Evolutionary conservation across 2,888 invertebrate species (phyloP).

Genomic region (Scaptodrosophila latifasciaeformis): DNA sequence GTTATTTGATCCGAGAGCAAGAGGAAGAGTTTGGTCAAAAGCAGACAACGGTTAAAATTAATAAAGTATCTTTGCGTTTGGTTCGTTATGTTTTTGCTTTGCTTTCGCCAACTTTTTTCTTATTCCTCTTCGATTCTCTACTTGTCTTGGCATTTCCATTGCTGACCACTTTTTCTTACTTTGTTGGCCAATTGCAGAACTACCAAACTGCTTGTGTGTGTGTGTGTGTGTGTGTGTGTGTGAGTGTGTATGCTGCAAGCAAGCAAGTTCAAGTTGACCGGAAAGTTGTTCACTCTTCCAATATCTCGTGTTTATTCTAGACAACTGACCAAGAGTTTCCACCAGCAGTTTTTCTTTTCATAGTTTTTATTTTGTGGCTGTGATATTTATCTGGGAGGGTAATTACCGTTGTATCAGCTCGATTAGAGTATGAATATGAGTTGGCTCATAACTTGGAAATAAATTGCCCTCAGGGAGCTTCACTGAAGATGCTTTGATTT

Average conservation of each 20-base stretch:
- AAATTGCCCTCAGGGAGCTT: too few relatives aligned
- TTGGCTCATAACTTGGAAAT: conserved; percentile 55
- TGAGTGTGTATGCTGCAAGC: too few relatives aligned
- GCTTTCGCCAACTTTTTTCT: conserved; percentile 43
- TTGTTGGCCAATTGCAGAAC: conserved; percentile 4
- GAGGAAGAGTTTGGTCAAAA: conserved; percentile 33
- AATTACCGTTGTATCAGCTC: conserved; percentile 65
- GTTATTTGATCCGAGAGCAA: not conserved
- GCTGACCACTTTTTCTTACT: conserved; percentile 54
- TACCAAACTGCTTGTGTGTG: too few relatives aligned
- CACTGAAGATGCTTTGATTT: too few relatives aligned
- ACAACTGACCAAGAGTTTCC: not conserved
- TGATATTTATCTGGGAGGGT: conserved; percentile 59
- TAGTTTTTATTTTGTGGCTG: conserved; percentile 30
- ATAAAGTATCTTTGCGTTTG: conserved; percentile 62
- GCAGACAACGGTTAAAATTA: conserved; percentile 68
- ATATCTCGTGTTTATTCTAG: conserved; percentile 13
- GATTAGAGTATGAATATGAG: conserved; percentile 60
- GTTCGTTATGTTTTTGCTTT: conserved; percentile 24
- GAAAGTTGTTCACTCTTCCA: conserved; percentile 57
- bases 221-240: too few relatives aligned
- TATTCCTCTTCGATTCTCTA: not conserved
- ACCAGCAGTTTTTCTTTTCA: conserved; percentile 48
- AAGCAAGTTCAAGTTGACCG: conserved; percentile 50
- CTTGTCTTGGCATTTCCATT: conserved; percentile 59